phyloP scores from a whole-genome alignment of 1,140 invertebrate genomes.

The Drosophila ohnishii region DNA sequence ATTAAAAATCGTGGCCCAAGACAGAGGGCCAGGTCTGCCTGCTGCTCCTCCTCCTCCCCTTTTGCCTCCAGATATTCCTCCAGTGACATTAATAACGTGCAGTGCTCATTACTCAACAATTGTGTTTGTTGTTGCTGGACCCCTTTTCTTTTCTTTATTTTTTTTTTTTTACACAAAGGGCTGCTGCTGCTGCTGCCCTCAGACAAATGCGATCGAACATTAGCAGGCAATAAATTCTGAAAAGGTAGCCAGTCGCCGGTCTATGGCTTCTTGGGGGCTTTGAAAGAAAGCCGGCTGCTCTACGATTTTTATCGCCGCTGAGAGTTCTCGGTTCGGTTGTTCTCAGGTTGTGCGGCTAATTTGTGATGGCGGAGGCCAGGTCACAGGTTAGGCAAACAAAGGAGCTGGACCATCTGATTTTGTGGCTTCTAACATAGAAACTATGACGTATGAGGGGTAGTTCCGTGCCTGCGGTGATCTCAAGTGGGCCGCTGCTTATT shows the following conservation, averaged over 20 bases:
- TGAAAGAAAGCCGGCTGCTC: constrained; percentile 14
- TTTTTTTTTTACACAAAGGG: no score
- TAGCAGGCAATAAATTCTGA: constrained; percentile 79
- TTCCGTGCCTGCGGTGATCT: constrained; percentile 22
- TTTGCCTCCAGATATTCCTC: constrained; percentile 16
- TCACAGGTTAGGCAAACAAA: constrained; percentile 31
- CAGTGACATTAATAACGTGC: constrained; percentile 81
- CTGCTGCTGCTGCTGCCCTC: constrained; percentile 41
- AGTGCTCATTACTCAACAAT: constrained; percentile 79
- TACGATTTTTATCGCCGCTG: constrained; percentile 52
- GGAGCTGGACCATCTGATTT: constrained; percentile 14
- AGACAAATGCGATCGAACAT: constrained; percentile 74
- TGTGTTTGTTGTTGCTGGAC: constrained; percentile 45
- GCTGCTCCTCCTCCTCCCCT: background rate
- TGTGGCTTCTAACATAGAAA: constrained; percentile 1
- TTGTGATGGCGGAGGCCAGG: constrained; percentile 19
- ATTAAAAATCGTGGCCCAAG: constrained; percentile 79
- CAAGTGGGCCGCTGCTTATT: constrained; percentile 44
- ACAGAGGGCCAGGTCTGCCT: constrained; percentile 21
- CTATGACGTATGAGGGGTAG: constrained; percentile 14
- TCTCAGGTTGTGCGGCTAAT: constrained; percentile 35
- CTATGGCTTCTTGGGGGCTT: constrained; percentile 7
- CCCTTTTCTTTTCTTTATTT: constrained; percentile 6
- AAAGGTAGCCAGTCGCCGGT: constrained; percentile 46
- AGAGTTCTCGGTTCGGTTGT: constrained; percentile 30